Percentiles rank a stretch among this genome's conserved stretches.
These are phyloP conservation scores for Porites australiensis DNA, from an alignment of 64 coral and sea anemone genomes.

Conservation along the genomic window DNA sequence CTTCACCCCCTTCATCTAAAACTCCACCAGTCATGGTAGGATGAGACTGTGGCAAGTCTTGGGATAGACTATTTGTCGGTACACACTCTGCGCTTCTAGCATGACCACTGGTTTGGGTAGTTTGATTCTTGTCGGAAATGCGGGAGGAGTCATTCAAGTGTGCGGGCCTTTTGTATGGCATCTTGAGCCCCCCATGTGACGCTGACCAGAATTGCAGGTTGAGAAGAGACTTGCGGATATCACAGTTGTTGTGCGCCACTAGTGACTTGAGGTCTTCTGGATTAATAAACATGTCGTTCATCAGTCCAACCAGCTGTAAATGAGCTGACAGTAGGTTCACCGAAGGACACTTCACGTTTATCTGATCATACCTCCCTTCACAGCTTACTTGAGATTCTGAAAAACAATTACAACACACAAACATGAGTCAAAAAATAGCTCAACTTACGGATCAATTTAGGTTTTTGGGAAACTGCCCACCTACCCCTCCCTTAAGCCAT, in stretches of 20 bases:
- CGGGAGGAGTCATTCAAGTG: background rate
- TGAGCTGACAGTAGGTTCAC: conserved; percentile 87
- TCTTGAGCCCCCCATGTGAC: conserved; percentile 73
- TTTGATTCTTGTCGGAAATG: background rate
- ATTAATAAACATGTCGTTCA: conserved; percentile 80
- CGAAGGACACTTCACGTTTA: conserved; percentile 81
- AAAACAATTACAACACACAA: background rate
- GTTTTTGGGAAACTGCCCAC: too few species aligned
- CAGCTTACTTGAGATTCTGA: conserved; percentile 74
- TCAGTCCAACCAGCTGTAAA: conserved; percentile 75
- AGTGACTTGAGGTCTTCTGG: conserved; percentile 88
- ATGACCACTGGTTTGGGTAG: background rate
- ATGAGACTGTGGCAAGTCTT: background rate
- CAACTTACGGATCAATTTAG: too few species aligned
- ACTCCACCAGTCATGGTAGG: background rate
- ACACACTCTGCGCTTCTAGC: background rate
- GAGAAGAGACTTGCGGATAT: conserved; percentile 87
- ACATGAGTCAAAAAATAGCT: background rate
- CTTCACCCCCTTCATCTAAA: conserved; percentile 69
- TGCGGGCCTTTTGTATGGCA: conserved; percentile 17
- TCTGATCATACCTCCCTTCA: conserved; percentile 83
- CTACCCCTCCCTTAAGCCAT: too few species aligned
- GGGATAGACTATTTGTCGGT: background rate
- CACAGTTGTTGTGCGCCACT: conserved; percentile 54
- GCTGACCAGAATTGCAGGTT: conserved; percentile 88